Evolutionary conservation across 2,113 vertebrate species (phyloP), one percentile per base, ranked within the genome.

Genomic region (Sinocyclocheilus grahami): DNA sequence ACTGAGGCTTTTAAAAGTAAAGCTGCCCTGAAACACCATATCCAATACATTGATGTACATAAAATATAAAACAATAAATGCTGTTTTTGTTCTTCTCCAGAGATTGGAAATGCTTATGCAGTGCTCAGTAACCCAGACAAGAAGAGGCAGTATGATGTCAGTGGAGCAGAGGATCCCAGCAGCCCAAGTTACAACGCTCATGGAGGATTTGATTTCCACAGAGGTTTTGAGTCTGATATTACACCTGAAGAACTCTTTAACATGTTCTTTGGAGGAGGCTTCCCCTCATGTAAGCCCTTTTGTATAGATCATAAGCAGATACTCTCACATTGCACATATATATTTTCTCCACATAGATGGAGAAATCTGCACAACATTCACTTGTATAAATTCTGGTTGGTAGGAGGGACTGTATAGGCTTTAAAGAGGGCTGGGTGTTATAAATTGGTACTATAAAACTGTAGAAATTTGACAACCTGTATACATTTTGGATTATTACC

Each of bases 231-330:
- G 90, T 97, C 97, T 0, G 98, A 99, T 90, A 98, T 99, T 92
- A 99, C 97, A 67, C 98, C 98, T 0, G 98, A 99, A 87, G 98
- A 99, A 92, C 95, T 99, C 55, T 99, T 99, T 92, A 99, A 99
- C 92, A 99, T 99, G 96, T 99, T 99, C 91, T 99, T 99, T 85
- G 98, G 98, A 84, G 97, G 97, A 1, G 95, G 97, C 39, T 99
- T 99, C 89, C 96, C 97, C 67, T 96, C 98, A 92, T 96, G 98
- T 99, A 95, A 92, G 94, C 37, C n/a, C 10, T 48, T 67, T 82
- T 48, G 0, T 58, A 72, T n/a, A 85, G 24, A 4, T 58, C 78
- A 42, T 42, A 42, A 42, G 42, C 42, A 42, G 42, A 42, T 42
- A 42, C 7, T 1, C 8, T 9, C 7, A 42, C 39, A 7, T 42